phyloP scores from a whole-genome alignment of 2,888 invertebrate species.

The Venustoraphidia nigricollis region DNA sequence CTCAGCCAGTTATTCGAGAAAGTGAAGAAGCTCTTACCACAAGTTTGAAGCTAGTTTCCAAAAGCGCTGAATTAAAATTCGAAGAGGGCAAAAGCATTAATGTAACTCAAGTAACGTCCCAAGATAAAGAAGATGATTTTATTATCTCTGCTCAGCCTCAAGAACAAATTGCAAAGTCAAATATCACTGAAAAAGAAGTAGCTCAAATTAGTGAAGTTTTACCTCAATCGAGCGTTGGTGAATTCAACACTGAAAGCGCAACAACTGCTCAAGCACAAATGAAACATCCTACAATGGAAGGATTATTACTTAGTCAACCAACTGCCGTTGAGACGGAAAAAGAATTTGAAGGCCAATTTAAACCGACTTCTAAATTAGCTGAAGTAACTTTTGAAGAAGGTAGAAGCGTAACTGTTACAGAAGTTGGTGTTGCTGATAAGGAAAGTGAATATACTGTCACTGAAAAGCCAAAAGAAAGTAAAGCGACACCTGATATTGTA shows the following conservation, averaged over 20 bases:
- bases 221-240: constrained; percentile 13
- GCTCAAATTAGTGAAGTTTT: constrained; percentile 26
- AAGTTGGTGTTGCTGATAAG: constrained; percentile 32
- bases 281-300: constrained; percentile 8
- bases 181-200: constrained; percentile 27
- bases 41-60: constrained; percentile 18
- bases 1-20: constrained; percentile 22
- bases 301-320: constrained; percentile 4
- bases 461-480: constrained; percentile 18
- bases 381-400: constrained; percentile 27
- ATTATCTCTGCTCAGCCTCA: constrained; percentile 21
- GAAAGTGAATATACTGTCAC: constrained; percentile 19
- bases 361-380: constrained; percentile 26
- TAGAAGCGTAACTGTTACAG: constrained; percentile 23
- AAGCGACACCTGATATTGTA: constrained; percentile 24
- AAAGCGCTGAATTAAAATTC: constrained; percentile 27
- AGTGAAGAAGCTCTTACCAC: constrained; percentile 18
- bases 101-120: constrained; percentile 32
- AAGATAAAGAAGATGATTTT: constrained; percentile 30
- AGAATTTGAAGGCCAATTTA: constrained; percentile 22
- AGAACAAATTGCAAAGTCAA: constrained; percentile 21
- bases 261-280: constrained; percentile 9
- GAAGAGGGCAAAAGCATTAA: constrained; percentile 27
- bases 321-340: not conserved
- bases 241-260: constrained; percentile 10